A percentile compares a stretch with the other conserved stretches of the same genome.
These are phyloP conservation scores for Taurulus bubalis DNA, from an alignment of 2,113 vertebrate genomes.

Conservation along the genomic window DNA sequence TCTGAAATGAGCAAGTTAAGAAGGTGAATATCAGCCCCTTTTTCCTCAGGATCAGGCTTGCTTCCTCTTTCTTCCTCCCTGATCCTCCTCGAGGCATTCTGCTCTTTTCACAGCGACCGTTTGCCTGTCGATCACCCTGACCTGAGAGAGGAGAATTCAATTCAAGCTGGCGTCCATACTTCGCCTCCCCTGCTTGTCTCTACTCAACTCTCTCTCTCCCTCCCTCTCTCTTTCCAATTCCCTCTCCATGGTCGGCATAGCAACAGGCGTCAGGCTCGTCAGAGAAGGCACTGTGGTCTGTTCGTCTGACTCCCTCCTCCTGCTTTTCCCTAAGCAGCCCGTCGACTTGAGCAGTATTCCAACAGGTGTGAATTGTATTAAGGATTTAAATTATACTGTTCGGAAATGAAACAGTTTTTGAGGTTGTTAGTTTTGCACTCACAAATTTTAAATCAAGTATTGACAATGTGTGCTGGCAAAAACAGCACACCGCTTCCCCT, in stretches of 20 bases:
- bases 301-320: conserved; percentile 47
- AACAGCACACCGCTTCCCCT: conserved; percentile 51
- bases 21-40: conserved; percentile 61
- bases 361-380: conserved; percentile 39
- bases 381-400: not conserved
- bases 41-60: conserved; percentile 9
- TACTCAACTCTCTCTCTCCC: conserved; percentile 16
- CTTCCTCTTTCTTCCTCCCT: conserved; percentile 40
- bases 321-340: conserved; percentile 13
- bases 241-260: conserved; percentile 81
- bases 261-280: conserved; percentile 81
- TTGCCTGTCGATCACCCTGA: conserved; percentile 63
- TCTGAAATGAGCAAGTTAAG: conserved; percentile 63
- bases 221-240: conserved; percentile 62
- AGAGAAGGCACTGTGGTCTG: conserved; percentile 76
- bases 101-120: conserved; percentile 53
- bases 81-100: conserved; percentile 65
- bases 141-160: conserved; percentile 66
- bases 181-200: conserved; percentile 42
- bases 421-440: not conserved
- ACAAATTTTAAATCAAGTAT: conserved; percentile 12
- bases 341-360: conserved; percentile 27
- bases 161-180: conserved; percentile 60
- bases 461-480: conserved; percentile 16
- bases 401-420: not conserved